Evolutionary conservation across 1,140 invertebrate genomes (phyloP), one percentile per base, ranked within the genome.

Genomic region (Drosophila ficusphila): DNA sequence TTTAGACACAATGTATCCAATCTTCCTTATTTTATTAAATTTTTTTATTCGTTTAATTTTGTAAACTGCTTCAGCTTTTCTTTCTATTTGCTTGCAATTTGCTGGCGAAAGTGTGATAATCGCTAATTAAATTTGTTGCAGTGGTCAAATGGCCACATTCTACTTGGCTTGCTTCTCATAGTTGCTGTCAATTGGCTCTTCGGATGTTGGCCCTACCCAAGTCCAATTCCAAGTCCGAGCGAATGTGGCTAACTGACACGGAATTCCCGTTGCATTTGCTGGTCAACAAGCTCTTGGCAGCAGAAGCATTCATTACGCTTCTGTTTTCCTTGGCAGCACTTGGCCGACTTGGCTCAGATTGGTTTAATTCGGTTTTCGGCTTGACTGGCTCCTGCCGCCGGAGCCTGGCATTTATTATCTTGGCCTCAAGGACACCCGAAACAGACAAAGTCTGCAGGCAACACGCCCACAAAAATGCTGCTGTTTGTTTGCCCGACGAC

Each of bases 201-300:
- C 29, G 25, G 29, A 9, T 31, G 14, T 18, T 29, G 25, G 2
- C 25, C 44, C 12, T 9, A 16, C 27, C 12, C 23, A 27, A 27
- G 21, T 14, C 2, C 4, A 42, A 39, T 14, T 18, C 38, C 0
- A 39, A 11, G 12, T 19, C 38, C 18, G 16, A 8, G 19, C 27
- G 53, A 41, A 33, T 39, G 25, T 36, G 25, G 18, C 23, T 61
- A 11, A 27, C 33, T 51, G 64, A 68, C 36, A 42, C 39, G 23
- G 18, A 33, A 27, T 16, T 58, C 18, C 1, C 38, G 46, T 54
- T 74, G 71, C 70, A 56, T 57, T 65, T 57, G 38, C 51, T 75
- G 71, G 71, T 75, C 71, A 75, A 75, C 72, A 75, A 75, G 72
- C 72, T 67, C 61, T 75, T 75, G 72, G 60, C 72, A 75, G 41